Base-by-base conservation (phyloP, 2,113 vertebrate species). In the Antechinus flavipes region DNA sequence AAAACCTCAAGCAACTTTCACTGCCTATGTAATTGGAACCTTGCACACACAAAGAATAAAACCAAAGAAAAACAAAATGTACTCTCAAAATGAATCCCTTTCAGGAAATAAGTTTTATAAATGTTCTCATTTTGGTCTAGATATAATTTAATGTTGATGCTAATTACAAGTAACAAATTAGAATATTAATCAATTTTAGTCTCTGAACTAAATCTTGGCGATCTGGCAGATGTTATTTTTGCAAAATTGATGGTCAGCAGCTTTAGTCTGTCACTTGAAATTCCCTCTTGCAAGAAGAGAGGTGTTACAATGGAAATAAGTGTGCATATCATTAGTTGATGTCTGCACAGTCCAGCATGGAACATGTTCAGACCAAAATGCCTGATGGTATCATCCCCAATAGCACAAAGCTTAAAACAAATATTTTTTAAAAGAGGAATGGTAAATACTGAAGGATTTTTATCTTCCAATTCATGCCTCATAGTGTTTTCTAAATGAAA, bases 231-330 rank as follows among this genome's bases (percentile, higher is more conserved):
- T 98, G 98, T 27, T 3, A 3, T 96, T 97, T 98, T 98, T 98
- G 96, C 96, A 98, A 98, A 98, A 98, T 94, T 98, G 98, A 98
- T 97, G 98, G 95, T 97, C 98, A 98, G 96, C 98, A 98, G 97
- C 96, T 98, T 98, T 98, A 61, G 76, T 97, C 98, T 98, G 98
- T 98, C 98, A 97, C 95, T 98, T 55, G 26, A 94, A 98, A 98
- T 98, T 98, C 98, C 97, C 97, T 97, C 96, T 98, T 98, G 96
- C 93, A 97, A 97, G 94, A 97, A 96, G 22, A 98, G 96, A 96
- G 49, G 95, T 97, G 93, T 97, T 98, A 95, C 23, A 95, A 90
- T 97, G 93, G 96, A 96, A 97, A 94, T 90, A 96, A 97, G 92
- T 90, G 27, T 46, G 0, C 96, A 91, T 98, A 97, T 97, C 98